These are phyloP conservation scores for Camponotus pennsylvanicus DNA, from an alignment of 1,140 invertebrate species.

Conservation along the genomic window DNA sequence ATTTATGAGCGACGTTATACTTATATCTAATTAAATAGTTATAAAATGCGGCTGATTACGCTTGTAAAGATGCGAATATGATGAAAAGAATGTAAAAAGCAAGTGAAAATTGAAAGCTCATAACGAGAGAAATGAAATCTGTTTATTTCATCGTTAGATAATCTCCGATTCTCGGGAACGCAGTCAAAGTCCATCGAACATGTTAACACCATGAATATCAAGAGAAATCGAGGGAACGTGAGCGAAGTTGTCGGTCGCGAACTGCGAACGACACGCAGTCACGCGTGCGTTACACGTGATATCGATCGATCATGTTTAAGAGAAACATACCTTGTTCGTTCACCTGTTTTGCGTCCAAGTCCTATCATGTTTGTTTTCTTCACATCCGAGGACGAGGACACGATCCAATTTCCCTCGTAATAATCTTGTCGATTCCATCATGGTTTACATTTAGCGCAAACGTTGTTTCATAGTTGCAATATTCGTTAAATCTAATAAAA, in stretches of 20 bases:
- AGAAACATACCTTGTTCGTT: constrained; percentile 16
- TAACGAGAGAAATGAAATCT: not conserved
- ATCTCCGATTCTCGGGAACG: not conserved
- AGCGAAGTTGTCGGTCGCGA: constrained; percentile 10
- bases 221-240: constrained; percentile 40
- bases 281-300: constrained; percentile 51
- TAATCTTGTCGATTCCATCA: not conserved
- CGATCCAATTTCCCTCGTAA: constrained; percentile 2
- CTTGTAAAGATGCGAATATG: not conserved
- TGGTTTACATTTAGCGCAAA: not conserved
- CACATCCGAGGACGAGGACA: constrained; percentile 12
- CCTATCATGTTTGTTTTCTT: not conserved
- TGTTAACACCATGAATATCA: not conserved
- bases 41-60: not conserved
- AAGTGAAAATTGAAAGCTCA: not conserved
- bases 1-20: not conserved
- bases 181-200: not conserved
- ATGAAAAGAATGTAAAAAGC: not conserved
- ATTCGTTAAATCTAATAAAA: not conserved
- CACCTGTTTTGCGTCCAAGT: not conserved
- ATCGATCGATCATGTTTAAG: constrained; percentile 38
- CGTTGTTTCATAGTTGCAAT: not conserved
- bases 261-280: constrained; percentile 29
- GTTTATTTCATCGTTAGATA: not conserved
- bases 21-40: not conserved